These are phyloP conservation scores for Phania funesta DNA, from an alignment of 2,888 invertebrate species.

Conservation along the genomic window DNA sequence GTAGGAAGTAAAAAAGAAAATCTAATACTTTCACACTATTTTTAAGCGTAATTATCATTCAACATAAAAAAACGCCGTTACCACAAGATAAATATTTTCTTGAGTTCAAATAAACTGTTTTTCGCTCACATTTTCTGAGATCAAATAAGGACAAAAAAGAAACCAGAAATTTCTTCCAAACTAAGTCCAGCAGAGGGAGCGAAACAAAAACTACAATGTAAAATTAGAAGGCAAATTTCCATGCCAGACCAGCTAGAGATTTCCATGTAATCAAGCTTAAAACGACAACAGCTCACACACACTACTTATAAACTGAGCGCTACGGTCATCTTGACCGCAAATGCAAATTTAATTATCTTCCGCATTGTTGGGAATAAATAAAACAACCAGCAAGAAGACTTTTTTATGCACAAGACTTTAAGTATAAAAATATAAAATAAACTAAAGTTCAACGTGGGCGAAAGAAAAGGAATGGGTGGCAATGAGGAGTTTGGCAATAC, in stretches of 20 bases:
- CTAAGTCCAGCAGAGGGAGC: neutral
- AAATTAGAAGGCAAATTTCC: constrained; percentile 30
- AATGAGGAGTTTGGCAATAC: neutral
- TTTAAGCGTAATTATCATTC: constrained; percentile 58
- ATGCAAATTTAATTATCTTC: constrained; percentile 69
- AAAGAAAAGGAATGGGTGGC: neutral
- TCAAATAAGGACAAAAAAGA: neutral
- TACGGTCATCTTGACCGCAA: constrained; percentile 65
- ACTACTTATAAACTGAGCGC: neutral
- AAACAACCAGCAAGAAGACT: constrained; percentile 8
- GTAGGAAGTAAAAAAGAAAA: neutral
- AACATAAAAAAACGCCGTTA: constrained; percentile 49
- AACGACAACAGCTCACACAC: constrained; percentile 21
- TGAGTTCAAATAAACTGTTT: constrained; percentile 45
- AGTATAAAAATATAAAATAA: neutral
- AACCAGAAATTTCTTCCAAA: constrained; percentile 36
- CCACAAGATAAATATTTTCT: constrained; percentile 57
- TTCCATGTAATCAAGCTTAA: constrained; percentile 12
- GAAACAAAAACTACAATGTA: constrained; percentile 2
- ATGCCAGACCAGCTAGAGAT: neutral
- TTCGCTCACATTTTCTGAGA: neutral
- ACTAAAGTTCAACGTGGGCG: constrained; percentile 41
- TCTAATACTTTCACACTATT: constrained; percentile 52
- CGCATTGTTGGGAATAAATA: constrained; percentile 63
- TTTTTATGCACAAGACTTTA: neutral